These are phyloP conservation scores for Aproaerema taeniolella DNA, from an alignment of 2,888 invertebrate genomes.

Conservation along the genomic window DNA sequence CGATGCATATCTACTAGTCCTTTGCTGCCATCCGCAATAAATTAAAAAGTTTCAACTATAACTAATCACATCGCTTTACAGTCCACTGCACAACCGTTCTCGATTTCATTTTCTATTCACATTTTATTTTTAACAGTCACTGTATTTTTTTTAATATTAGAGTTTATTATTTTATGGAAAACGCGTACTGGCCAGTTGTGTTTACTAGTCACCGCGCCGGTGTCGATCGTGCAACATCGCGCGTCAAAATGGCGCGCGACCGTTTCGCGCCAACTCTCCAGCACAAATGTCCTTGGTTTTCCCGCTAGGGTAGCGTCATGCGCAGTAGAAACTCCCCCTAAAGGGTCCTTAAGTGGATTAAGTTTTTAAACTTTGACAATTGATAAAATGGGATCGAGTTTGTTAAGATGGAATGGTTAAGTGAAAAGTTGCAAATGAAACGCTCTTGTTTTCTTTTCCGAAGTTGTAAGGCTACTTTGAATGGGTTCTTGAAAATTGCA, in stretches of 20 bases:
- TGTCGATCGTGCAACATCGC: slow-evolving; percentile 39
- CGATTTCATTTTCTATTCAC: neutral
- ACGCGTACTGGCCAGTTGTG: slow-evolving; percentile 12
- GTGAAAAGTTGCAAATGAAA: slow-evolving; percentile 56
- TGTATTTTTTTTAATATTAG: slow-evolving; percentile 8
- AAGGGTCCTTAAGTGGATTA: slow-evolving; percentile 73
- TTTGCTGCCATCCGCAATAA: slow-evolving; percentile 19
- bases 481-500: no score
- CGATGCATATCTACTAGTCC: slow-evolving; percentile 24
- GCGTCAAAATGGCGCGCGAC: slow-evolving; percentile 45
- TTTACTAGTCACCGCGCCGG: slow-evolving; percentile 52
- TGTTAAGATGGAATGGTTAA: slow-evolving; percentile 59
- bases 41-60: no score
- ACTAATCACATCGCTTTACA: slow-evolving; percentile 9
- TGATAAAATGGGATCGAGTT: slow-evolving; percentile 70
- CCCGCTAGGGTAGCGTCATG: slow-evolving; percentile 67
- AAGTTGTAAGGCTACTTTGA: no score
- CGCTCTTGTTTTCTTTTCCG: slow-evolving; percentile 24
- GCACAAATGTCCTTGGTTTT: slow-evolving; percentile 67
- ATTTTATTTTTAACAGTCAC: slow-evolving; percentile 9
- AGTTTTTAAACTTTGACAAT: slow-evolving; percentile 75
- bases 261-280: slow-evolving; percentile 39
- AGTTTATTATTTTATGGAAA: slow-evolving; percentile 17
- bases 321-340: slow-evolving; percentile 58
- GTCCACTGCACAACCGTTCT: slow-evolving; percentile 21